phyloP scores from a whole-genome alignment of 2,797 vertebrate genomes.

The Linurgus olivaceus region DNA sequence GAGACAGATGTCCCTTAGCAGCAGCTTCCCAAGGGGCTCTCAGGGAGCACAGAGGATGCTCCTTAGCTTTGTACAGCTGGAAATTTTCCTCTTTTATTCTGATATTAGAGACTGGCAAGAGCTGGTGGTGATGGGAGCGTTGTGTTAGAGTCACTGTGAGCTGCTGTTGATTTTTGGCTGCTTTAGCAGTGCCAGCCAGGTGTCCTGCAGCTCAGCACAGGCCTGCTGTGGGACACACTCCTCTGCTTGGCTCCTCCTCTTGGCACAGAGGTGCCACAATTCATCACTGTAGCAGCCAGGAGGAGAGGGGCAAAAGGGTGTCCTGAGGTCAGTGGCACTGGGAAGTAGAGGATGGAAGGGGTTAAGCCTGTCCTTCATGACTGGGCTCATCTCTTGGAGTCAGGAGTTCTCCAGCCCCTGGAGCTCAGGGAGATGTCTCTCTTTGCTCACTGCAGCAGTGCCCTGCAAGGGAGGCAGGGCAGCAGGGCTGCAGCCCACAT shows the following conservation, averaged over 20 bases:
- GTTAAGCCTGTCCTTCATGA: background rate
- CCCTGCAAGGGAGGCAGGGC: too few relatives aligned
- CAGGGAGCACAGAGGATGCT: background rate
- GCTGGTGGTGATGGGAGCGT: background rate
- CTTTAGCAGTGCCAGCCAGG: background rate
- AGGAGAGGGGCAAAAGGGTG: background rate
- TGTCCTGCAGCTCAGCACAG: background rate
- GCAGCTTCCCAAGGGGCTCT: background rate
- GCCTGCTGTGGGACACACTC: background rate
- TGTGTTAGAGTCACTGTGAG: slow-evolving; percentile 25
- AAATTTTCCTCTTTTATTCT: background rate
- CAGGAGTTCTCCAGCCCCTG: background rate
- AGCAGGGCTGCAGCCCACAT: rapidly evolving
- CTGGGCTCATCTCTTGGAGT: background rate
- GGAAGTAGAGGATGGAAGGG: background rate
- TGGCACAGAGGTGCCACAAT: background rate
- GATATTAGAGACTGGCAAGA: slow-evolving; percentile 37
- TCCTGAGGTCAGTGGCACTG: background rate
- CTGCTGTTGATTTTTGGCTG: background rate
- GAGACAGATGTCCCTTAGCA: background rate
- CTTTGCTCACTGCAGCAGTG: background rate
- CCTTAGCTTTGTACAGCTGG: background rate
- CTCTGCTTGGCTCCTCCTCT: background rate
- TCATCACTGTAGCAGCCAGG: background rate
- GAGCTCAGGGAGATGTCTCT: rapidly evolving